These are phyloP conservation scores for Theocolax elegans DNA, from an alignment of 1,140 invertebrate species.

Conservation along the genomic window DNA sequence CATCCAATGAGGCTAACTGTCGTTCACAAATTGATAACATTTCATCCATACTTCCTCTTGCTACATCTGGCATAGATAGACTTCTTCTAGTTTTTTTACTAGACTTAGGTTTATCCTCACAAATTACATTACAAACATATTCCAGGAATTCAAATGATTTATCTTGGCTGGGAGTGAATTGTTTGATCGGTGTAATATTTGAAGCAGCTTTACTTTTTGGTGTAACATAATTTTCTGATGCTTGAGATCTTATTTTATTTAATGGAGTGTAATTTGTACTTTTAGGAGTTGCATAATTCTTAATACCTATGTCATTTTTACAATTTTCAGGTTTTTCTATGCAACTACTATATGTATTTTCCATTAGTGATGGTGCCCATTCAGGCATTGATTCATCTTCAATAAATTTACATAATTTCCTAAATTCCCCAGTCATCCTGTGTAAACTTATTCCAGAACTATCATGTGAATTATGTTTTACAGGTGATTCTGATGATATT, in stretches of 20 bases:
- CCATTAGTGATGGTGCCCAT: constrained; percentile 42
- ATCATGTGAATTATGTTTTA: constrained; percentile 29
- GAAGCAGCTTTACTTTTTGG: constrained; percentile 25
- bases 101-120: constrained; percentile 21
- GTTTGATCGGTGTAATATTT: constrained; percentile 19
- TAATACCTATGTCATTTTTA: background rate
- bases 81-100: constrained; percentile 14
- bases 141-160: constrained; percentile 52
- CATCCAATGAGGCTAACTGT: constrained; percentile 51
- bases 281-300: background rate
- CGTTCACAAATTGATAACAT: constrained; percentile 42
- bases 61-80: constrained; percentile 18
- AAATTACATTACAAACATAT: constrained; percentile 45
- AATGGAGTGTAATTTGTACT: background rate
- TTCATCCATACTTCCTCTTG: constrained; percentile 36
- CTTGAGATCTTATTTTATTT: background rate
- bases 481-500: constrained; percentile 39
- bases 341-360: constrained; percentile 11
- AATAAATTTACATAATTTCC: constrained; percentile 59
- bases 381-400: constrained; percentile 59
- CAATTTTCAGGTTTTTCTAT: constrained; percentile 2
- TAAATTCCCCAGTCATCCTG: constrained; percentile 56
- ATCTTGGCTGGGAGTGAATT: constrained; percentile 37
- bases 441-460: constrained; percentile 48
- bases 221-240: background rate